Evolutionary conservation across 2,797 vertebrate genomes (phyloP).

Genomic region (Betta splendens): DNA sequence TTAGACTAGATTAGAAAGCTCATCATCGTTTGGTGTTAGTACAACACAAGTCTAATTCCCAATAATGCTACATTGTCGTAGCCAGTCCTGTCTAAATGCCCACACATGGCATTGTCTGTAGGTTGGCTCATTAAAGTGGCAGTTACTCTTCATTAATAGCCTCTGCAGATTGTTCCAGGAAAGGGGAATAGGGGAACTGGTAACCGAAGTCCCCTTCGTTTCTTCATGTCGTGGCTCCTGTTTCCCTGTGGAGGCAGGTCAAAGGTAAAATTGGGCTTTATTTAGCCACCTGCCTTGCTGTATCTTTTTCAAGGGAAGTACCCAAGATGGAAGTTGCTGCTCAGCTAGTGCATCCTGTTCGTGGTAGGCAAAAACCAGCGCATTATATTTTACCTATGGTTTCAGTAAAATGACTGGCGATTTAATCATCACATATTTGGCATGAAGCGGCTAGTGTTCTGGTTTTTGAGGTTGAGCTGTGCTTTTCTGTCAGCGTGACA

Average conservation of each 20-base stretch:
- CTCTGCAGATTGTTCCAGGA: constrained; percentile 77
- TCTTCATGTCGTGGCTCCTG: constrained; percentile 61
- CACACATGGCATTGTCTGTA: constrained; percentile 26
- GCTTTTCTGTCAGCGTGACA: constrained; percentile 74
- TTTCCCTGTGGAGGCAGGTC: constrained; percentile 75
- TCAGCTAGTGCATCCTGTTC: constrained; percentile 30
- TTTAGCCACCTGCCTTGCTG: constrained; percentile 72
- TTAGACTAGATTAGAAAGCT: constrained; percentile 17
- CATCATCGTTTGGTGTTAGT: constrained; percentile 8
- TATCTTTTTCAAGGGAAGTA: constrained; percentile 65
- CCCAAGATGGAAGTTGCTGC: constrained; percentile 62
- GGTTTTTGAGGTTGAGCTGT: constrained; percentile 67
- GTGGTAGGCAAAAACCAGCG: constrained; percentile 4
- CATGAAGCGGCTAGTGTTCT: constrained; percentile 35
- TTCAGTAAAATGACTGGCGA: constrained; percentile 13
- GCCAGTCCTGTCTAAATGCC: constrained; percentile 18
- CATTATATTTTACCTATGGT: constrained; percentile 30
- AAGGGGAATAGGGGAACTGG: constrained; percentile 59
- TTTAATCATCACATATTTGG: constrained; percentile 42
- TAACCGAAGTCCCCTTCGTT: constrained; percentile 69
- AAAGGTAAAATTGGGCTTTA: constrained; percentile 75
- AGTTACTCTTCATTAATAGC: constrained; percentile 64
- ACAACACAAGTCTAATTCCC: constrained; percentile 21
- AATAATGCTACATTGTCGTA: constrained; percentile 18
- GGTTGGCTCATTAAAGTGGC: constrained; percentile 27